phyloP scores from a whole-genome alignment of 2,797 vertebrate species.

The Syngnathus acus region DNA sequence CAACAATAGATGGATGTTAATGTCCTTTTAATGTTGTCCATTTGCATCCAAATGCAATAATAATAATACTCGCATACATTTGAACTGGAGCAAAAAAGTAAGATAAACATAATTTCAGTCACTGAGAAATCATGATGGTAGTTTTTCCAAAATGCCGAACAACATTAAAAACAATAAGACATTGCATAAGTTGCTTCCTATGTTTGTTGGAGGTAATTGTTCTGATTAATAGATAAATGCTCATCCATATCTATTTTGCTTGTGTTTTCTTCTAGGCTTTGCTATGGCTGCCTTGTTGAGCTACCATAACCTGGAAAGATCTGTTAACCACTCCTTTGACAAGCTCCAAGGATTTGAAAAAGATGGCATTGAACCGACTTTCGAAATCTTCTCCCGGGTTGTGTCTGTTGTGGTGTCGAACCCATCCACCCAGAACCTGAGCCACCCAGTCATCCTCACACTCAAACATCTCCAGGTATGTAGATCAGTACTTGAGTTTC shows the following conservation, averaged over 20 bases:
- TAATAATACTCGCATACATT: neutral
- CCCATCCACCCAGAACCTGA: constrained; percentile 49
- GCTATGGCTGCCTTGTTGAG: constrained; percentile 53
- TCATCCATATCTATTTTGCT: neutral
- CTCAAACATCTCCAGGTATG: constrained; percentile 51
- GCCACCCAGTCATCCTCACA: constrained; percentile 40
- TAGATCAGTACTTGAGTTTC: neutral
- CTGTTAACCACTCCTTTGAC: constrained; percentile 41
- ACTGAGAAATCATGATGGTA: neutral
- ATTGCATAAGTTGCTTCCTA: neutral
- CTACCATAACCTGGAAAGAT: constrained; percentile 50
- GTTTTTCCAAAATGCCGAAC: neutral
- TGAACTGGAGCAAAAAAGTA: neutral
- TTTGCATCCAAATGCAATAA: neutral
- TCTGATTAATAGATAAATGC: neutral
- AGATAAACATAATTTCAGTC: neutral
- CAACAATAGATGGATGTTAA: neutral
- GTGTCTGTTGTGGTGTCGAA: constrained; percentile 63
- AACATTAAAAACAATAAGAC: neutral
- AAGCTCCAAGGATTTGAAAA: constrained; percentile 18
- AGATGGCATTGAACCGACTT: constrained; percentile 14
- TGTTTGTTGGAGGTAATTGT: neutral
- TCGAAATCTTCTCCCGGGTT: constrained; percentile 44
- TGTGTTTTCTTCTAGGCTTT: constrained; percentile 37
- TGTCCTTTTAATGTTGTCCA: neutral